Conservation (phyloP, 1,140 invertebrate species). For the Aleiodes sp. region DNA sequence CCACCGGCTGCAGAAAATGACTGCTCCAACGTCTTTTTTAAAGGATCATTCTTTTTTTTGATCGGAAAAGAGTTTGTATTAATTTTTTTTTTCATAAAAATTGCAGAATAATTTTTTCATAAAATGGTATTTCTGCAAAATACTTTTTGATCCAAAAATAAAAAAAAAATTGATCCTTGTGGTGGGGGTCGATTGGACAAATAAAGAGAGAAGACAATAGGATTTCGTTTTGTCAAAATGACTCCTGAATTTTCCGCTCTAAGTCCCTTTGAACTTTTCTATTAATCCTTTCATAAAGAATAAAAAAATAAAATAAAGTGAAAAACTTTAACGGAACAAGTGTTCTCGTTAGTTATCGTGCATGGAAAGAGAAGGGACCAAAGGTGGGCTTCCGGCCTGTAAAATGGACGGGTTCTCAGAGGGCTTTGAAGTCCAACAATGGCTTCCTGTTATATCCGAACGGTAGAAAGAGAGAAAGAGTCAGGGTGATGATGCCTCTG, state of each 20-base stretch:
- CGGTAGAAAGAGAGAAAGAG: background rate
- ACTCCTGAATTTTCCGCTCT: background rate
- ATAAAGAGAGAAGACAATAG: too few species aligned
- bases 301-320: background rate
- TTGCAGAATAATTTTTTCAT: too few species aligned
- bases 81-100: background rate
- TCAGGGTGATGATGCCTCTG: background rate
- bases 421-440: constrained; percentile 13
- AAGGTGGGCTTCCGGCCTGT: constrained; percentile 2
- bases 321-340: constrained; percentile 5
- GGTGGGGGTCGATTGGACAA: too few species aligned
- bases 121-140: too few species aligned
- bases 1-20: constrained; percentile 3
- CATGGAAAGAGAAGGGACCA: background rate
- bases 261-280: background rate
- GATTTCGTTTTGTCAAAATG: too few species aligned
- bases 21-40: background rate
- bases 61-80: background rate
- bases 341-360: background rate
- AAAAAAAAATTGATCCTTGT: too few species aligned
- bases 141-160: too few species aligned
- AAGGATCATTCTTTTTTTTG: background rate
- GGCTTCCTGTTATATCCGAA: constrained; percentile 16
- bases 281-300: background rate
- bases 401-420: background rate